Evolutionary conservation across 2,888 invertebrate species (phyloP), one percentile per base, ranked within the genome.

Genomic region (Dorcus parallelipipedus): DNA sequence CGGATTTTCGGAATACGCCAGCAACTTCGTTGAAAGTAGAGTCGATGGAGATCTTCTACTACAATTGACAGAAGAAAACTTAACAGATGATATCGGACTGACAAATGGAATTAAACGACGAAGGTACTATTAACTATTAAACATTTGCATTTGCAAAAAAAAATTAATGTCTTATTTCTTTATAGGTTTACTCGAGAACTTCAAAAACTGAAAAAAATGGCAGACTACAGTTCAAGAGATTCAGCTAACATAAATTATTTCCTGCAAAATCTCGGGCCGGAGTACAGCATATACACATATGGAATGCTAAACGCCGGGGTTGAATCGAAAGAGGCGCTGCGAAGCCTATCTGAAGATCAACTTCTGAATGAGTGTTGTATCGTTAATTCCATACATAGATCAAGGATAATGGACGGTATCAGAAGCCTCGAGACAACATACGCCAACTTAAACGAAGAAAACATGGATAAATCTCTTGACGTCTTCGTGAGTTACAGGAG

Each of bases 401-500:
- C 92, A 68, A 86, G 94, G 74, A 95, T 99, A 73, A 81, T 95
- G 67, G 92, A 95, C 72, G 90, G 94, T 14, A 91, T 97, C 54
- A 87, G 89, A 80, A 86, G 81, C 63, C 81, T 86, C 70, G 87
- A 90, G 76, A 87, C 83, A 71, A 84, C 84, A 52, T 73, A 88
- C 64, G 84, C 84, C 9, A 86, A 81, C 69, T 83, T 87, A 60
- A 88, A 85, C 47, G 88, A 89, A 73, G 91, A 91, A 69, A 91
- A 92, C 69, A 84, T 89, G 75, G 91, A 93, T 73, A 95, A 97
- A 78, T 91, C 90, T 50, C 83, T 98, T 67, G 98, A 99, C 76
- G 97, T 97, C 0, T 99, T 99, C 79, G 95, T 99, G 68, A 97
- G 97, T 79, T 99, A 99, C 76, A 83, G 99, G 67, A 84, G 99